Evolutionary conservation across 2,797 vertebrate genomes (phyloP).

Genomic region (Gymnothorax javanicus): DNA sequence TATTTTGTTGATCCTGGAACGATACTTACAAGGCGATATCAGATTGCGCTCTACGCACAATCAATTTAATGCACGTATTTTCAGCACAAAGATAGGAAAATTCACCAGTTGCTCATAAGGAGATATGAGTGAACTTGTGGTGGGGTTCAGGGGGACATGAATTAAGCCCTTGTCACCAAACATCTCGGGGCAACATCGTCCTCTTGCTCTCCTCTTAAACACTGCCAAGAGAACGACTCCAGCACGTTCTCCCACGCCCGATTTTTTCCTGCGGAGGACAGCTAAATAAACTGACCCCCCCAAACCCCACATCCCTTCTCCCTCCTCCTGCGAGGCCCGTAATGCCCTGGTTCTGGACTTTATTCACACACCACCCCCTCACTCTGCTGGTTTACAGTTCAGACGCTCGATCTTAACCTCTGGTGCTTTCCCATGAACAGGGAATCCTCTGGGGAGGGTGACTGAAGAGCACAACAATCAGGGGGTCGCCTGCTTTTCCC

Average conservation of each 20-base stretch:
- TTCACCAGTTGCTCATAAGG: background rate
- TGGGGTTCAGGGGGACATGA: background rate
- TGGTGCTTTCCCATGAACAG: conserved; percentile 76
- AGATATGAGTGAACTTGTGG: background rate
- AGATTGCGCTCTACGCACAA: background rate
- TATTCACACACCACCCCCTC: conserved; percentile 4
- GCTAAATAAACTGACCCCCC: conserved; percentile 13
- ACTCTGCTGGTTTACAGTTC: conserved; percentile 54
- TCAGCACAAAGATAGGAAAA: background rate
- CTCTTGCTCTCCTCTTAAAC: conserved; percentile 54
- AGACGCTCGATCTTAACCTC: conserved; percentile 72
- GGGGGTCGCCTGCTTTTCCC: conserved; percentile 39
- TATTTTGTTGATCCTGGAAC: too few relatives aligned
- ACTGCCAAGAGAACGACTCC: conserved; percentile 64
- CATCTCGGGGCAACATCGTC: conserved; percentile 62
- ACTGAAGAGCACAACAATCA: conserved; percentile 39
- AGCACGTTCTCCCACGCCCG: conserved; percentile 59
- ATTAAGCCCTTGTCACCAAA: conserved; percentile 45
- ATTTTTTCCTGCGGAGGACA: background rate
- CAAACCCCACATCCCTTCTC: background rate
- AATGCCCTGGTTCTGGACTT: conserved; percentile 18
- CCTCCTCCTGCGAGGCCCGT: background rate
- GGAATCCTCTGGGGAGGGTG: conserved; percentile 58
- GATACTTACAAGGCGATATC: background rate
- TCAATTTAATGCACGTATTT: background rate